These are phyloP conservation scores for Odontophorus gujanensis DNA, from an alignment of 2,113 vertebrate species.

Conservation along the genomic window DNA sequence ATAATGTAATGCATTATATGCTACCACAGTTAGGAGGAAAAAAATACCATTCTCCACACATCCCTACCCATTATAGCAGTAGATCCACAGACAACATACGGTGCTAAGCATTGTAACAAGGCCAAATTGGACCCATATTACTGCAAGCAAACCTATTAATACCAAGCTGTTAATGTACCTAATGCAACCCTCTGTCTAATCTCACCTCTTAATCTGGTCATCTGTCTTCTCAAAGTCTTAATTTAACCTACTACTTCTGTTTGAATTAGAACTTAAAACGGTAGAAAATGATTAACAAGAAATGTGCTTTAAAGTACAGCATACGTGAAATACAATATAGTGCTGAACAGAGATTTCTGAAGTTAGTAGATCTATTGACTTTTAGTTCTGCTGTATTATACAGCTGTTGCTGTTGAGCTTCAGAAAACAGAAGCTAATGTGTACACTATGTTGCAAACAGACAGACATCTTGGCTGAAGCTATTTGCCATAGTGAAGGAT, in stretches of 20 bases:
- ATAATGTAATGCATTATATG: not conserved
- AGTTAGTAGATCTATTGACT: not conserved
- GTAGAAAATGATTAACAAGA: not conserved
- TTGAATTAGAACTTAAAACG: not conserved
- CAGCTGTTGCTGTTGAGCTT: not conserved
- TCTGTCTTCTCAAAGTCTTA: not conserved
- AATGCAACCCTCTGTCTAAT: not conserved
- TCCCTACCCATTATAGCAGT: not conserved
- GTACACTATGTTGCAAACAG: not conserved
- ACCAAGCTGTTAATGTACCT: not conserved
- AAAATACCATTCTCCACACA: not conserved
- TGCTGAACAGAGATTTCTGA: not conserved
- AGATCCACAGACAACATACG: not conserved
- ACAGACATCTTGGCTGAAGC: not conserved
- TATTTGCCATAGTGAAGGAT: not conserved
- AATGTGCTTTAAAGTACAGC: not conserved
- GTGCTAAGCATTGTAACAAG: not conserved
- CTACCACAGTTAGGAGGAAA: not conserved
- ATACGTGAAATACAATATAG: not conserved
- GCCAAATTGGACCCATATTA: not conserved
- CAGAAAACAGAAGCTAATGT: not conserved
- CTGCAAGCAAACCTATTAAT: not conserved
- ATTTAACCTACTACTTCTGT: not conserved
- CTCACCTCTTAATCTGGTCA: not conserved
- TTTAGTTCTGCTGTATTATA: not conserved